Base-by-base conservation (phyloP, 2,888 invertebrate genomes). In the Cheilosia impressa region DNA sequence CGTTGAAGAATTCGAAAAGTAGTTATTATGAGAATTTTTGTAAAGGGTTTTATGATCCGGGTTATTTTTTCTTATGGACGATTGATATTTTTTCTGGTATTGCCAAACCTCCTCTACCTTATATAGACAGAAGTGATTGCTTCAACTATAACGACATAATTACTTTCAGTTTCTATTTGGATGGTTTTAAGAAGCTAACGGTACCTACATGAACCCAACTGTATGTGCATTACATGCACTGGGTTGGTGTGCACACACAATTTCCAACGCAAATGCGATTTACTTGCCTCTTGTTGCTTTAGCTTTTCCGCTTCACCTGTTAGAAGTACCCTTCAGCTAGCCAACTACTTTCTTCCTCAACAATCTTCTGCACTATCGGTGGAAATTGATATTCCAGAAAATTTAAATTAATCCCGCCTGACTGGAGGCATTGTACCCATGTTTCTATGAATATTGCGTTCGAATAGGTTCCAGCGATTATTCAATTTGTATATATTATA, bases 311-410 rank as follows among this genome's bases (percentile, higher is more conserved):
- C 45, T 45, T 55, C 19, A 55, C 27, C 13, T 31, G 4, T 47
- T 22, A 24, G n/a, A 10, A 45, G 45, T 2, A 15, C 31, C 27
- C 17, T 53, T n/a, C 24, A 27, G 1, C 7, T n/a, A 45, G 34
- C 10, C 13, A 10, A 38, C 34, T 4, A 47, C n/a, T 19, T 41
- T n/a, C 45, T n/a, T 41, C 19, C 17, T 34, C 2, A 58, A 24
- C 22, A 47, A 41, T 17, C 22, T 38, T 2, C 47, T 13, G 38
- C 13, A 41, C 47, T 53, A 38, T 38, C 19, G 43, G 19, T 41
- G 10, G n/a, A 72, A 72, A 62, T 62, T 72, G 43, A 72, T 72
- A 62, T 62, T 63, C 19, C 52, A 43, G 52, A 62, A 53, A 53
- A 72, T 62, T 52, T 34, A 41, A 62, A 52, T 73, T 55, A 73